Conservation (phyloP, 2,888 invertebrate species). For the Cryptocephalus primarius region DNA sequence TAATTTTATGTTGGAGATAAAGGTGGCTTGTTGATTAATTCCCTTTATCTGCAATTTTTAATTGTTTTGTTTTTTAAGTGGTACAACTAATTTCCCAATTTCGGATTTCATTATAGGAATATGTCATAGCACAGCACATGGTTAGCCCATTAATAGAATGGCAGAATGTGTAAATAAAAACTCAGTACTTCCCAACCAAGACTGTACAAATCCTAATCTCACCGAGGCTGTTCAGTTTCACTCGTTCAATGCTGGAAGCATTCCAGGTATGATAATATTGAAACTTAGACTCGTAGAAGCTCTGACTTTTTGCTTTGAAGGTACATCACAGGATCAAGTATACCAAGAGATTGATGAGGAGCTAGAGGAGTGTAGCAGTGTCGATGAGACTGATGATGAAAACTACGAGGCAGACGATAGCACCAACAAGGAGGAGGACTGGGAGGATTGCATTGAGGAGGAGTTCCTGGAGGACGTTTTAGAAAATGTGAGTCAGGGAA, state of each 20-base stretch:
- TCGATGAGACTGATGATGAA: conserved; percentile 25
- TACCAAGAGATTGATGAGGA: conserved; percentile 25
- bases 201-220: conserved; percentile 36
- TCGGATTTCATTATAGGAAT: conserved; percentile 1
- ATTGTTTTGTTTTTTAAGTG: too few relatives aligned
- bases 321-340: conserved; percentile 24
- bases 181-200: conserved; percentile 31
- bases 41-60: too few relatives aligned
- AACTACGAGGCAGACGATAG: conserved; percentile 23
- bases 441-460: conserved; percentile 25
- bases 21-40: too few relatives aligned
- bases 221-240: conserved; percentile 35
- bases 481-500: conserved; percentile 11
- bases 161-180: conserved; percentile 32
- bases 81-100: too few relatives aligned
- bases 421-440: conserved; percentile 22
- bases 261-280: conserved; percentile 22
- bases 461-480: conserved; percentile 14
- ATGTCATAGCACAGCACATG: conserved; percentile 6
- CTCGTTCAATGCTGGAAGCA: conserved; percentile 25
- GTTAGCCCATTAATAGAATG: conserved; percentile 31
- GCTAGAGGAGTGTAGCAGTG: conserved; percentile 30
- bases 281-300: neutral
- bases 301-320: conserved; percentile 10
- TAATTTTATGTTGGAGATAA: too few relatives aligned